Base-by-base conservation (phyloP, 1,140 invertebrate genomes). In the Drosophila yakuba region DNA sequence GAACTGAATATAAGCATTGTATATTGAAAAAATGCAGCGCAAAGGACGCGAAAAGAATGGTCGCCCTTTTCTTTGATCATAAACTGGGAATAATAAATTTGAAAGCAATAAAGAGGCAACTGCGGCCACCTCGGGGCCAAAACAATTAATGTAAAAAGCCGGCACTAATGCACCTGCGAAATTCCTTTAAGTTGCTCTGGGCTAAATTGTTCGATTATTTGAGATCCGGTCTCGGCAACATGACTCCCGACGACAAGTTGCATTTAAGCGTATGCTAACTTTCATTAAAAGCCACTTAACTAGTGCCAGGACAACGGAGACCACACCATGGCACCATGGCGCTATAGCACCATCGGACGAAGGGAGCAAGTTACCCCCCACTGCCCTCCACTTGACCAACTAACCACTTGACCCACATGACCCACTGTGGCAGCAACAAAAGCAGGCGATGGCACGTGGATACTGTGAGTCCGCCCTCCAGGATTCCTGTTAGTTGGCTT, bases 281-380 rank as follows among this genome's bases (percentile, higher is more conserved):
- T 88, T 88, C 84, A 88, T 88, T 88, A 88, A 88, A 88, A 88
- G 77, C 79, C 84, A 88, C 85, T 88, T 88, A 88, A 84, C 80
- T 84, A 76, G 73, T 64, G 74, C 62, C 62, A 72, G 75, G 79
- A 78, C 83, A 88, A 68, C 66, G 47, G 66, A 67, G 69, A 75
- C 63, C 58, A 36, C 80, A 60, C 78, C 52, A 32, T 32, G 8
- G 32, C 32, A 32, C 7, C 32, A 32, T 32, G 2, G 7, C 2
- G 10, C 8, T 8, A 32, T 32, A 25, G 25, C 25, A 25, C 62
- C 62, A 76, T 17, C n/a, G n/a, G n/a, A n/a, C n/a, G n/a, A n/a
- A n/a, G n/a, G n/a, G n/a, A n/a, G n/a, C n/a, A n/a, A n/a, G n/a
- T n/a, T n/a, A 32, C 28, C 28, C 28, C 28, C 25, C 41, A 20